Conservation (phyloP, 2,113 vertebrate species). For the Dicrurus megarhynchus region DNA sequence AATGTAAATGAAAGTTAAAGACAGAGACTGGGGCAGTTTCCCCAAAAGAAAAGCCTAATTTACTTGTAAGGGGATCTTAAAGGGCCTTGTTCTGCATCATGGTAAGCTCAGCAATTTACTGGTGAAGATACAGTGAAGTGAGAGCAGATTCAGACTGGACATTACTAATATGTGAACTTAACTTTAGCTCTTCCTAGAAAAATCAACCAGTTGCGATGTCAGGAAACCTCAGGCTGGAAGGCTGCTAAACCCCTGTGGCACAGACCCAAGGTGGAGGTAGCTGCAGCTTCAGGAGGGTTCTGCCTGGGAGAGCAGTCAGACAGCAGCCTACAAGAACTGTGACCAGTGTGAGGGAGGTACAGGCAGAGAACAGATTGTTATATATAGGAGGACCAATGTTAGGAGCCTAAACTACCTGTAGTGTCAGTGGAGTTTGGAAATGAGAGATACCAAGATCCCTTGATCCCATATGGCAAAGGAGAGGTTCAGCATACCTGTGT, state of each 20-base stretch:
- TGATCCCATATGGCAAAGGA: background rate
- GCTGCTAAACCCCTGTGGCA: background rate
- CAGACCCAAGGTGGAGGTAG: background rate
- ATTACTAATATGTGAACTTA: background rate
- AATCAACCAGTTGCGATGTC: background rate
- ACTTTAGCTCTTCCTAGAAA: background rate
- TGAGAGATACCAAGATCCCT: background rate
- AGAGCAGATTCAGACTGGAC: background rate
- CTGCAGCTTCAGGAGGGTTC: background rate
- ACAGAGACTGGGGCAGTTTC: background rate
- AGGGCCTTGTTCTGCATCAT: background rate
- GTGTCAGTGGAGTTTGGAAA: background rate
- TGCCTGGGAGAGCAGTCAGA: background rate
- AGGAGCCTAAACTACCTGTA: background rate
- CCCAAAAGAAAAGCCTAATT: background rate
- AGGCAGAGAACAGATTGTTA: background rate
- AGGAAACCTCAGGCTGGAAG: background rate
- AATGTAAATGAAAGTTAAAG: background rate
- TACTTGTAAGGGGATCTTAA: background rate
- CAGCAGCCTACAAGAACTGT: background rate
- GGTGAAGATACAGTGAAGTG: background rate
- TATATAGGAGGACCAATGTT: fast-evolving
- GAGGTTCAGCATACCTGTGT: background rate
- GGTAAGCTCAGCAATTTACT: background rate
- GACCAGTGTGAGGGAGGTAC: background rate